These are phyloP conservation scores for Alaudala cheleensis DNA, from an alignment of 2,113 vertebrate species.

Conservation along the genomic window DNA sequence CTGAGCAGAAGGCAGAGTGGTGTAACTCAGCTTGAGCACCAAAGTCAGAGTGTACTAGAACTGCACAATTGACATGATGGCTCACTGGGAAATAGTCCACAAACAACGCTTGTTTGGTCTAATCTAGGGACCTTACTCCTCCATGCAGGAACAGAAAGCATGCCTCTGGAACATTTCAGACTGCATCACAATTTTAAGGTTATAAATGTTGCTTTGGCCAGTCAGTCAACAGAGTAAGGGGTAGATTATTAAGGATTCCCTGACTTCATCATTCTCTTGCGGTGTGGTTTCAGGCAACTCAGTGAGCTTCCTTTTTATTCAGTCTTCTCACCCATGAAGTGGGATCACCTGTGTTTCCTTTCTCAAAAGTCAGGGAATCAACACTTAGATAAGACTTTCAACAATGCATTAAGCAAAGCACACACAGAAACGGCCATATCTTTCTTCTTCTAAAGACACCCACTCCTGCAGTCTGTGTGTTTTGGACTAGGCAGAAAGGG, in stretches of 20 bases:
- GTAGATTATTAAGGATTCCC: not conserved
- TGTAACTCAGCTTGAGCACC: not conserved
- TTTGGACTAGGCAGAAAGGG: not conserved
- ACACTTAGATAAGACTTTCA: not conserved
- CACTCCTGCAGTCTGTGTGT: not conserved
- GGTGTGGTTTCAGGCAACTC: not conserved
- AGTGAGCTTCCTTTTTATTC: not conserved
- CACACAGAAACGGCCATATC: rapidly evolving
- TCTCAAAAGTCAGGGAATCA: not conserved
- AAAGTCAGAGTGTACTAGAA: not conserved
- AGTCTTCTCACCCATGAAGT: not conserved
- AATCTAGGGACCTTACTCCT: not conserved
- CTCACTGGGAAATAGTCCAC: not conserved
- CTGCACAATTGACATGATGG: too few relatives aligned
- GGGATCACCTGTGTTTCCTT: not conserved
- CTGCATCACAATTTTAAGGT: not conserved
- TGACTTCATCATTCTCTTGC: not conserved
- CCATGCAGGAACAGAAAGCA: not conserved
- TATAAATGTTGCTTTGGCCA: not conserved
- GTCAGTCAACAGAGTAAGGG: not conserved
- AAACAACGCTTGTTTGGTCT: not conserved
- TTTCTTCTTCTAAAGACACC: not conserved
- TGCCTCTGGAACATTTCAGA: not conserved
- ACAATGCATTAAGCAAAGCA: not conserved
- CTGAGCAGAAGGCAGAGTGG: not conserved